Evolutionary conservation across 2,113 vertebrate species (phyloP).

Genomic region (Hemichromis elongatus): DNA sequence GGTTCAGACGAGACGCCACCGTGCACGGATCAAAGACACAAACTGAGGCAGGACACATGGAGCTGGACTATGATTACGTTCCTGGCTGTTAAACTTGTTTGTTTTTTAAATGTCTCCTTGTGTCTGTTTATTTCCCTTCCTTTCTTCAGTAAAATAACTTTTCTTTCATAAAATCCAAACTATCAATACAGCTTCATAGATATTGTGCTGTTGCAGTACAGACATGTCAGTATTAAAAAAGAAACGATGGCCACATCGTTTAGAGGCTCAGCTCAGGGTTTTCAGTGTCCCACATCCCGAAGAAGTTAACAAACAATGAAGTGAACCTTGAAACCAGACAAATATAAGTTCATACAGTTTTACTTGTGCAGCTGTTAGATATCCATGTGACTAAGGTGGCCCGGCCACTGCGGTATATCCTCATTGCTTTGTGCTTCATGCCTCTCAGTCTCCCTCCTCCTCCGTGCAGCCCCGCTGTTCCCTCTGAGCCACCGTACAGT

Average conservation of each 20-base stretch:
- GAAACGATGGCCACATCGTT: background rate
- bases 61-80: background rate
- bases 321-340: background rate
- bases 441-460: background rate
- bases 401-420: background rate
- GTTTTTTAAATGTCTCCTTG: background rate
- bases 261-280: background rate
- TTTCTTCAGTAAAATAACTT: too few species aligned
- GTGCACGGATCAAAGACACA: background rate
- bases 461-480: background rate
- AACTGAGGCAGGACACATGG: background rate
- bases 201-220: background rate
- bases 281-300: background rate
- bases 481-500: background rate
- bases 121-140: background rate
- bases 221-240: background rate
- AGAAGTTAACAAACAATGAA: background rate
- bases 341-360: background rate
- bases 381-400: background rate
- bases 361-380: background rate
- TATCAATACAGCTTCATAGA: background rate
- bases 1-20: background rate
- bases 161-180: background rate
- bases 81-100: background rate
- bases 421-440: background rate